Percentiles rank a stretch among this genome's conserved stretches.
Evolutionary conservation across 1,140 invertebrate genomes (phyloP).

Genomic region (Psix sp.): DNA sequence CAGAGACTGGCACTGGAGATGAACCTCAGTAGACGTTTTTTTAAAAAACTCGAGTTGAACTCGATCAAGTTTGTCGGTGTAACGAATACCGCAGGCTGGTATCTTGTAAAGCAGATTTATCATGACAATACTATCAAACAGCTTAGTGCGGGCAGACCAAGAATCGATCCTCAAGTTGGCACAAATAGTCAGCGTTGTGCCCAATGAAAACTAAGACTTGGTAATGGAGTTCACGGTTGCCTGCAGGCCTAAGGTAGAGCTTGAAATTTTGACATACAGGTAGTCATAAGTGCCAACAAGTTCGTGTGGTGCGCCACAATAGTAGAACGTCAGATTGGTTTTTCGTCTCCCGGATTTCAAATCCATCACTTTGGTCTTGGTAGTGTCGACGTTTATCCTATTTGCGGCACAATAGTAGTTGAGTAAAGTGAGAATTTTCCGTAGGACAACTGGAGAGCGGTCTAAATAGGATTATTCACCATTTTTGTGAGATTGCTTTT

Average conservation of each 20-base stretch:
- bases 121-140: background rate
- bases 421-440: background rate
- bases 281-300: background rate
- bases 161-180: background rate
- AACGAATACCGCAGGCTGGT: background rate
- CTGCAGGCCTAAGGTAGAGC: background rate
- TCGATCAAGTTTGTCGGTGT: background rate
- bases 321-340: background rate
- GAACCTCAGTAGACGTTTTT: background rate
- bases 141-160: background rate
- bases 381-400: background rate
- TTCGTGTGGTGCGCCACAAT: background rate
- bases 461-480: too few relatives aligned
- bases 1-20: background rate
- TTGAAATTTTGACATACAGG: background rate
- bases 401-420: background rate
- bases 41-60: background rate
- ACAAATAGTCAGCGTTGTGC: background rate
- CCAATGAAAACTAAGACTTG: constrained; percentile 5
- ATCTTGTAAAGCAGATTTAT: background rate
- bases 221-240: background rate
- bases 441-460: background rate
- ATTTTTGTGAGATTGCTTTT: too few relatives aligned
- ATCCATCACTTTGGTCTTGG: constrained; percentile 3
- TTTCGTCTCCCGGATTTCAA: background rate